A percentile compares a stretch with the other conserved stretches of the same genome.
Conservation (phyloP, 1,140 invertebrate species). For the Andrena cerasifolii region DNA sequence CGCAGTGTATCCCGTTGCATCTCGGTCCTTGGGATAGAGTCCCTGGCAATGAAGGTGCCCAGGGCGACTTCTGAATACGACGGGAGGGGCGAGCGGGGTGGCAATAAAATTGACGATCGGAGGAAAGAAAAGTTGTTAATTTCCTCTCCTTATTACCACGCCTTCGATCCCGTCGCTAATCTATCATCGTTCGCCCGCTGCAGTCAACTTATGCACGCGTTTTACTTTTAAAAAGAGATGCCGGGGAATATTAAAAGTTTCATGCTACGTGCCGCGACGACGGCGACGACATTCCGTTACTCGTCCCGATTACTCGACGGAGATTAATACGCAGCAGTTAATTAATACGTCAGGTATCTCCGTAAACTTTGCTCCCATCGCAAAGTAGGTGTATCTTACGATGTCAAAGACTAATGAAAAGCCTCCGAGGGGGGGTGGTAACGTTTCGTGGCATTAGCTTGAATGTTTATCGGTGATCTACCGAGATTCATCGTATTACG, state of each 20-base stretch:
- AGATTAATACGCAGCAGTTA: slow-evolving; percentile 24
- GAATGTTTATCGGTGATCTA: background rate
- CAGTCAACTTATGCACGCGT: background rate
- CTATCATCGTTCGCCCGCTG: background rate
- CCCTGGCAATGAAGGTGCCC: slow-evolving; percentile 49
- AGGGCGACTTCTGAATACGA: slow-evolving; percentile 31
- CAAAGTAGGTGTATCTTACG: background rate
- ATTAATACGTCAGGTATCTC: slow-evolving; percentile 22
- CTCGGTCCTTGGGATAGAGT: slow-evolving; percentile 38
- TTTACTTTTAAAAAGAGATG: background rate
- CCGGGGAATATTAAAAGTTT: slow-evolving; percentile 33
- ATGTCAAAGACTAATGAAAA: background rate
- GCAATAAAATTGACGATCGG: slow-evolving; percentile 68
- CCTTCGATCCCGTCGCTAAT: slow-evolving; percentile 14
- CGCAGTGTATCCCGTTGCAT: slow-evolving; percentile 24
- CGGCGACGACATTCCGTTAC: background rate
- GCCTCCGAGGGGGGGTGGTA: background rate
- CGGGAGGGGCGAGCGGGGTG: slow-evolving; percentile 36
- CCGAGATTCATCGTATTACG: too few relatives aligned
- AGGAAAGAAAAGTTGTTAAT: slow-evolving; percentile 69
- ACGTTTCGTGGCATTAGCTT: too few relatives aligned
- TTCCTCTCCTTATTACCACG: slow-evolving; percentile 54
- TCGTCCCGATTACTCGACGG: slow-evolving; percentile 14
- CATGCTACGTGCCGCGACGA: background rate
- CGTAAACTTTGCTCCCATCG: slow-evolving; percentile 15